Evolutionary conservation across 1,140 invertebrate genomes (phyloP).

Genomic region (honey bee (Apis mellifera)): DNA sequence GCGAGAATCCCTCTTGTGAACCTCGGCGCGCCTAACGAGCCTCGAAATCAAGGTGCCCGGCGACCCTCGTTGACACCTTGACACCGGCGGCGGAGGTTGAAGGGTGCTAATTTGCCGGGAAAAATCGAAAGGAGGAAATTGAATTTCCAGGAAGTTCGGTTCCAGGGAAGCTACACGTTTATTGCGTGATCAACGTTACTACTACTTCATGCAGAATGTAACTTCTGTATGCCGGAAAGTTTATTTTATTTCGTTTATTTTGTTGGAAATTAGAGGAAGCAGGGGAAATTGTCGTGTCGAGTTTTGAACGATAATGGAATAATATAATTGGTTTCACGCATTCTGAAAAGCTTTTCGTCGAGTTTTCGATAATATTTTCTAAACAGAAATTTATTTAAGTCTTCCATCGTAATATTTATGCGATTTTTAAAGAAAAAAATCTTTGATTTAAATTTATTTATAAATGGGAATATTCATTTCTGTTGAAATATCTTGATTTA

Average conservation of each 20-base stretch:
- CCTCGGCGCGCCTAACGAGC: slow-evolving; percentile 1
- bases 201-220: neutral
- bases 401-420: too few species aligned
- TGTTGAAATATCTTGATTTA: too few species aligned
- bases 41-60: slow-evolving; percentile 21
- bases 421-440: too few species aligned
- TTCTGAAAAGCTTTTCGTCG: too few species aligned
- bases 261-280: neutral
- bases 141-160: slow-evolving; percentile 1
- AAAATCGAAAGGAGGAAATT: neutral
- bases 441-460: too few species aligned
- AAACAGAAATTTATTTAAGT: too few species aligned
- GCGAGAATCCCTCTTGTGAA: neutral
- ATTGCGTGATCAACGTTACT: neutral
- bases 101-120: slow-evolving; percentile 23
- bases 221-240: too few species aligned
- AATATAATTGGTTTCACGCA: neutral
- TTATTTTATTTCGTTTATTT: neutral
- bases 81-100: neutral
- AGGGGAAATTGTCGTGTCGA: neutral
- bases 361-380: too few species aligned
- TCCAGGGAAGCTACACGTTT: neutral
- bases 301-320: neutral
- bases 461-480: too few species aligned
- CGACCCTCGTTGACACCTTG: slow-evolving; percentile 34